phyloP scores from a whole-genome alignment of 2,113 vertebrate species.

The Mohoua ochrocephala region DNA sequence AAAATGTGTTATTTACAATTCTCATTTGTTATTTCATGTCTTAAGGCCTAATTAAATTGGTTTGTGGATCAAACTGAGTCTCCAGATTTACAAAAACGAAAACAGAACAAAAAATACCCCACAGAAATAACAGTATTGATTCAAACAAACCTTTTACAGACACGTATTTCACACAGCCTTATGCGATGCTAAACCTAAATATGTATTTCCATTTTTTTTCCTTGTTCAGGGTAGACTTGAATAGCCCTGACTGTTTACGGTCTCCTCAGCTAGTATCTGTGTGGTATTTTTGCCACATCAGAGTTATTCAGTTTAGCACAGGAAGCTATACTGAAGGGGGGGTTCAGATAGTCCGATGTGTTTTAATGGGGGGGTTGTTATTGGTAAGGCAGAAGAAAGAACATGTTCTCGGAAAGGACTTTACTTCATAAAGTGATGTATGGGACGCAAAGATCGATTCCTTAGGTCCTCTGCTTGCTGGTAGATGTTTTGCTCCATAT shows the following conservation, averaged over 20 bases:
- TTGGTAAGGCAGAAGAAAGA: not conserved
- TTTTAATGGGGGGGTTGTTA: rapidly evolving
- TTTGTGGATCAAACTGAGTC: not conserved
- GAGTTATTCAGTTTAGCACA: not conserved
- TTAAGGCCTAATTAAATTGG: not conserved
- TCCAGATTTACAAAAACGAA: not conserved
- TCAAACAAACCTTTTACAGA: not conserved
- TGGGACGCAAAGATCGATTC: not conserved
- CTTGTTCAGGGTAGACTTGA: not conserved
- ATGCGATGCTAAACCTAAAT: not conserved
- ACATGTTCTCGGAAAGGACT: not conserved
- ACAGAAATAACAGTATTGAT: not conserved
- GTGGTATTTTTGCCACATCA: not conserved
- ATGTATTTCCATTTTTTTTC: not conserved
- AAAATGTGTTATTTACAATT: not conserved
- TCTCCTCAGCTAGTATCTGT: not conserved
- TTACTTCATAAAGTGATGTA: rapidly evolving
- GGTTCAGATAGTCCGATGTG: not conserved
- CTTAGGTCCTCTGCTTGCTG: not conserved
- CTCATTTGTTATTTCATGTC: not conserved
- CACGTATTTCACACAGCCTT: not conserved
- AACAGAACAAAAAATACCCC: not conserved
- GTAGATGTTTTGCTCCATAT: not conserved
- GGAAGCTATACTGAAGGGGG: not conserved
- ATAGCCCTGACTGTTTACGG: not conserved